These are phyloP conservation scores for Athalia rosae DNA, from an alignment of 2,888 invertebrate genomes.

Conservation along the genomic window DNA sequence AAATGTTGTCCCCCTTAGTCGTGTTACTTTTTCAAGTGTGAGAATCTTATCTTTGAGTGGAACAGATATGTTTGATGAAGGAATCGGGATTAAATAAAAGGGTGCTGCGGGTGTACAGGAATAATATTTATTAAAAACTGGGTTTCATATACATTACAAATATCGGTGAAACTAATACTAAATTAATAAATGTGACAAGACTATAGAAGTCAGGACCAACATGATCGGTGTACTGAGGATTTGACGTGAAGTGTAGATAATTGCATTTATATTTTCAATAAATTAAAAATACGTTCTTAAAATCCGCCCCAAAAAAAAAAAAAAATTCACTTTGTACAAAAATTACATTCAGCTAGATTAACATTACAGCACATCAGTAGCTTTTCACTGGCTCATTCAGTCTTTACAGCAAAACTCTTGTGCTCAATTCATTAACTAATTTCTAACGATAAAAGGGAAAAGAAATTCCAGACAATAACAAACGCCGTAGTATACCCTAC, in stretches of 20 bases:
- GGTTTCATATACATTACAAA: conserved; percentile 25
- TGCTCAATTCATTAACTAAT: too few relatives aligned
- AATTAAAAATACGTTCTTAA: not conserved
- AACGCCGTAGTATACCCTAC: too few relatives aligned
- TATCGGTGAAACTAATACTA: not conserved
- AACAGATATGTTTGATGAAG: not conserved
- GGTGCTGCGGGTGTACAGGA: conserved; percentile 51
- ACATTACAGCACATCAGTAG: too few relatives aligned
- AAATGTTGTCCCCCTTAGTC: conserved; percentile 18
- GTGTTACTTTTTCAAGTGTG: not conserved
- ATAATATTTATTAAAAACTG: conserved; percentile 61
- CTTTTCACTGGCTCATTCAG: too few relatives aligned
- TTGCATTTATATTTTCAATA: not conserved
- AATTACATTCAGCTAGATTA: not conserved
- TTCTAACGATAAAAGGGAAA: too few relatives aligned
- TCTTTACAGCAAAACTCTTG: too few relatives aligned
- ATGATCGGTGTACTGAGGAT: not conserved
- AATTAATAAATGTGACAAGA: not conserved
- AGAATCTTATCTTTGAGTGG: not conserved
- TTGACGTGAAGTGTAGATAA: not conserved
- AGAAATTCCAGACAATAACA: too few relatives aligned
- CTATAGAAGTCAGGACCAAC: not conserved
- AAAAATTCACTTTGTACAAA: not conserved
- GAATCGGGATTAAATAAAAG: conserved; percentile 47
- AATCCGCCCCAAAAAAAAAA: not conserved